A percentile compares a stretch with the other conserved stretches of the same genome.
Conservation (phyloP, 1,140 invertebrate species). For the Phenacoccus solenopsis region DNA sequence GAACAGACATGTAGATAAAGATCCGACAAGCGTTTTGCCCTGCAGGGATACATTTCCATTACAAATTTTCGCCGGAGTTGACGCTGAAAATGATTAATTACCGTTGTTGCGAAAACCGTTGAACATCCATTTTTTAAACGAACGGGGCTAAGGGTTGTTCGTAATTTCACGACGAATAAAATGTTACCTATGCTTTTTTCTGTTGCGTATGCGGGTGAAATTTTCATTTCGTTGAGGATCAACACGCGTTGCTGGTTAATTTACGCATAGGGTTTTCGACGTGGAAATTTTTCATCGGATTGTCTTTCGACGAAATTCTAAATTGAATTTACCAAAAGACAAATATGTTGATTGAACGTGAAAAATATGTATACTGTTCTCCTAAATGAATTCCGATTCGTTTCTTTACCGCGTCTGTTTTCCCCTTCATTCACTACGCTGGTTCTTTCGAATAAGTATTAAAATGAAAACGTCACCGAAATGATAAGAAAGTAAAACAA, state of each 20-base stretch:
- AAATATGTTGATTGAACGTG: neutral
- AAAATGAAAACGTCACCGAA: neutral
- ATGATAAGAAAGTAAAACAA: neutral
- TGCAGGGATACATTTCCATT: neutral
- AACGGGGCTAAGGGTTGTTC: neutral
- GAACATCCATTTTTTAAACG: neutral
- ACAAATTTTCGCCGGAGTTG: neutral
- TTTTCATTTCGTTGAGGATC: neutral
- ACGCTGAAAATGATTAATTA: constrained; percentile 3
- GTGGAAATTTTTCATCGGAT: too few species aligned
- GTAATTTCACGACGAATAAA: neutral
- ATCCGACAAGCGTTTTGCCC: neutral
- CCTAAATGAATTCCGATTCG: neutral
- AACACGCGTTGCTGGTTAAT: too few species aligned
- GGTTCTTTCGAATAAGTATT: neutral
- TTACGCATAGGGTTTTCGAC: too few species aligned
- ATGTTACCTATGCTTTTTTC: neutral
- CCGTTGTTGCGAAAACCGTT: neutral
- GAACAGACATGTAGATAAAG: neutral
- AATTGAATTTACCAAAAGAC: neutral
- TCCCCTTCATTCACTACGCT: neutral
- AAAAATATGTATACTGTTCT: neutral
- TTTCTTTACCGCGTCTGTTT: too few species aligned
- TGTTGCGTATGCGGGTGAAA: neutral
- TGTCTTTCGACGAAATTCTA: neutral